These are phyloP conservation scores for Lagria hirta DNA, from an alignment of 2,888 invertebrate species.

Conservation along the genomic window DNA sequence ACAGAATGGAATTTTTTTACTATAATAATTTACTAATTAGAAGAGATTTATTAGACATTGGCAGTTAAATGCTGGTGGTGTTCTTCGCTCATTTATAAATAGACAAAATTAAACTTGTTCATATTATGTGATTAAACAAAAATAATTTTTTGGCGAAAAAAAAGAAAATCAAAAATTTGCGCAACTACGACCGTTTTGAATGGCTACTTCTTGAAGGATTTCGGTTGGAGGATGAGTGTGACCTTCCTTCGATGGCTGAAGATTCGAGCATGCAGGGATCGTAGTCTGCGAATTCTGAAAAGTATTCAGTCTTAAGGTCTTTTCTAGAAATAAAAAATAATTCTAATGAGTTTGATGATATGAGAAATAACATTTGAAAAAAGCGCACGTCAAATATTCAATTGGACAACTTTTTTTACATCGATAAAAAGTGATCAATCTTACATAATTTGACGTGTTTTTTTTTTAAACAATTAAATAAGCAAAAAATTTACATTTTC, in stretches of 20 bases:
- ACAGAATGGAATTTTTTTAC: slow-evolving; percentile 18
- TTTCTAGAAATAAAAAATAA: not conserved
- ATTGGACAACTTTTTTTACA: too few relatives aligned
- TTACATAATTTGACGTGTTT: too few relatives aligned
- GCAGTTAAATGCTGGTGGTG: slow-evolving; percentile 37
- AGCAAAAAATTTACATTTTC: too few relatives aligned
- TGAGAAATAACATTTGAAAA: too few relatives aligned
- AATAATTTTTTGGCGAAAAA: too few relatives aligned
- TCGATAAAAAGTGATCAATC: too few relatives aligned
- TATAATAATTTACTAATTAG: slow-evolving; percentile 20
- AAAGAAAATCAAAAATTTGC: too few relatives aligned
- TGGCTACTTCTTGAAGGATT: slow-evolving; percentile 32
- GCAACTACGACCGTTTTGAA: slow-evolving; percentile 13
- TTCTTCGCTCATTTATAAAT: slow-evolving; percentile 21
- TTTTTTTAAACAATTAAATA: too few relatives aligned
- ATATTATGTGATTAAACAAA: too few relatives aligned
- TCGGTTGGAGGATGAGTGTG: slow-evolving; percentile 35
- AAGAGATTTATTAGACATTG: slow-evolving; percentile 20
- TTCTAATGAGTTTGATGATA: not conserved
- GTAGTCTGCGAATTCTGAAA: slow-evolving; percentile 46
- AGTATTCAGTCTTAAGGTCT: slow-evolving; percentile 1
- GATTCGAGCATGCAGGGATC: slow-evolving; percentile 44
- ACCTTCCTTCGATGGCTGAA: slow-evolving; percentile 38
- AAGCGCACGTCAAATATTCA: too few relatives aligned
- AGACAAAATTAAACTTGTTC: slow-evolving; percentile 6